phyloP scores from a whole-genome alignment of 2,888 invertebrate genomes.

The Macrosiphum euphorbiae region DNA sequence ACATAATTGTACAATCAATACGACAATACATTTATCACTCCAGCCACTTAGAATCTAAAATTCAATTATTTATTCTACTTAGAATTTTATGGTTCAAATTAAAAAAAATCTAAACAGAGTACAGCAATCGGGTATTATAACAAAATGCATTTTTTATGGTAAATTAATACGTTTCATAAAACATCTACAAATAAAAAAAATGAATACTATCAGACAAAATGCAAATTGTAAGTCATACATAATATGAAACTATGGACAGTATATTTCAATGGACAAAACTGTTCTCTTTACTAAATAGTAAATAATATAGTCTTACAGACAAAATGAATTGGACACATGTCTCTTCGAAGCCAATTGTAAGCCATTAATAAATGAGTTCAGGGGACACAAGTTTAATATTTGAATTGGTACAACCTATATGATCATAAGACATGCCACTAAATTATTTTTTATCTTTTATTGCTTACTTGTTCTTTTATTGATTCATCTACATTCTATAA shows the following conservation, averaged over 20 bases:
- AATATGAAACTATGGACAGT: not conserved
- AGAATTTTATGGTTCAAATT: too few species aligned
- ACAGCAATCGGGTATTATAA: not conserved
- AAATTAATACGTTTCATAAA: not conserved
- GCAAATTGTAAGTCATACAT: not conserved
- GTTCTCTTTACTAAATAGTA: not conserved
- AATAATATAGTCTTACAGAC: not conserved
- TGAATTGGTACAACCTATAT: slow-evolving; percentile 50
- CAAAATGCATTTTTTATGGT: not conserved
- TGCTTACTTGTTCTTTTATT: not conserved
- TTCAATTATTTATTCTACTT: too few species aligned
- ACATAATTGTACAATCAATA: not conserved
- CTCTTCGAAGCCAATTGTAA: slow-evolving; percentile 45
- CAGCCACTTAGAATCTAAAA: not conserved
- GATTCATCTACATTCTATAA: slow-evolving; percentile 21
- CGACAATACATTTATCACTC: not conserved
- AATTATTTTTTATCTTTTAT: slow-evolving; percentile 52
- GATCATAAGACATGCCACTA: slow-evolving; percentile 2
- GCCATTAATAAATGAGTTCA: slow-evolving; percentile 50
- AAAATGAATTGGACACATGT: not conserved
- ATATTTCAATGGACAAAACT: not conserved
- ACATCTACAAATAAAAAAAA: not conserved
- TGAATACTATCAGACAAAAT: not conserved
- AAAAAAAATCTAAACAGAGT: not conserved
- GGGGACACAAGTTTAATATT: slow-evolving; percentile 16